Evolutionary conservation across 2,797 vertebrate genomes (phyloP).

Genomic region (Schizopygopsis pylzovi): DNA sequence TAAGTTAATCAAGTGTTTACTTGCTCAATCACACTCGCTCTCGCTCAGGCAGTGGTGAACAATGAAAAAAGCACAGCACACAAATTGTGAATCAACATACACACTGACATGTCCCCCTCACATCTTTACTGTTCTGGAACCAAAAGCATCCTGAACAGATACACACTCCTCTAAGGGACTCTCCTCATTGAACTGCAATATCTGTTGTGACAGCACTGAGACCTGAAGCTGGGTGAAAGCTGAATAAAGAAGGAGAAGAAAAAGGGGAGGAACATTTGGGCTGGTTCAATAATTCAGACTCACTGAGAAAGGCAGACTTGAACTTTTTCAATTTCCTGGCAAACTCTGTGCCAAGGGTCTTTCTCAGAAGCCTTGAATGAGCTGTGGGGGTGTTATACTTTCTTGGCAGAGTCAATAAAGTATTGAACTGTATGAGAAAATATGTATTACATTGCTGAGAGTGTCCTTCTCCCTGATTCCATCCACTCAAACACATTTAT

Average conservation of each 20-base stretch:
- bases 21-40: not conserved
- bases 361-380: conserved; percentile 44
- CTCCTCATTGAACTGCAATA: not conserved
- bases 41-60: not conserved
- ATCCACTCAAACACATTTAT: conserved; percentile 19
- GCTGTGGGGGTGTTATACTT: conserved; percentile 26
- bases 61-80: not conserved
- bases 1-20: not conserved
- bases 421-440: conserved; percentile 43
- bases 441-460: conserved; percentile 27
- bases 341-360: conserved; percentile 33
- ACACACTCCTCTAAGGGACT: conserved; percentile 8
- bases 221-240: conserved; percentile 13
- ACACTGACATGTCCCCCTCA: not conserved
- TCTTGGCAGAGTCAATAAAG: conserved; percentile 50
- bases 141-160: conserved; percentile 14
- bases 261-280: conserved; percentile 10
- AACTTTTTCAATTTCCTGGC: conserved; percentile 37
- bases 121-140: not conserved
- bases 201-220: not conserved
- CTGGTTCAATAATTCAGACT: conserved; percentile 37
- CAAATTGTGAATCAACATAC: not conserved
- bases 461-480: conserved; percentile 20
- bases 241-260: not conserved
- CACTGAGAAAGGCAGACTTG: conserved; percentile 27